A percentile compares a stretch with the other conserved stretches of the same genome.
phyloP scores from a whole-genome alignment of 1,140 invertebrate species.

The Drosophila bocki region DNA sequence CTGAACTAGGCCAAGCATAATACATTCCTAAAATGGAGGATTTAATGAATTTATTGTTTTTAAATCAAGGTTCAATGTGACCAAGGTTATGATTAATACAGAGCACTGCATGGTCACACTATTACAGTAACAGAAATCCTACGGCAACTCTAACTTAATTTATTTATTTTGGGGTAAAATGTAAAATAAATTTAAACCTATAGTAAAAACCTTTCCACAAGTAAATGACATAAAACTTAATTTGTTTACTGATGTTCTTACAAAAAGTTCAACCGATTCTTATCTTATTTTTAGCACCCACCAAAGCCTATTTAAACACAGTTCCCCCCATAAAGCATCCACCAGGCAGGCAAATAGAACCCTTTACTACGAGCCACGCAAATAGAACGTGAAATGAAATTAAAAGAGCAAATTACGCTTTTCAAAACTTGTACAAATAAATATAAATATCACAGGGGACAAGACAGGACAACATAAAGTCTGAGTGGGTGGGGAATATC shows the following conservation, averaged over 20 bases:
- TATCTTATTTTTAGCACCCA: slow-evolving; percentile 18
- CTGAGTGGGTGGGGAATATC: slow-evolving; percentile 1
- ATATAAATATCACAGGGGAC: slow-evolving; percentile 58
- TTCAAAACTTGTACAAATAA: slow-evolving; percentile 64
- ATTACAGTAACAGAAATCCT: neutral
- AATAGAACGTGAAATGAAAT: slow-evolving; percentile 75
- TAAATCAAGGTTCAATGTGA: neutral
- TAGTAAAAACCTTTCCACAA: slow-evolving; percentile 7
- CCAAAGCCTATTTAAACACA: slow-evolving; percentile 19
- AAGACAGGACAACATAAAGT: slow-evolving; percentile 12
- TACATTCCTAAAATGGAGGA: neutral
- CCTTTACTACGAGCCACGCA: slow-evolving; percentile 27
- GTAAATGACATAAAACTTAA: slow-evolving; percentile 6
- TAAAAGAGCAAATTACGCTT: slow-evolving; percentile 75
- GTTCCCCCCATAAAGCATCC: slow-evolving; percentile 23
- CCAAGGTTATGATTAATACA: neutral
- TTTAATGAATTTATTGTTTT: slow-evolving; percentile 1
- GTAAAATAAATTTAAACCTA: neutral
- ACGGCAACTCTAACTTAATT: neutral
- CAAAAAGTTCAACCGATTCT: slow-evolving; percentile 1
- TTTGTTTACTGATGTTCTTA: slow-evolving; percentile 2
- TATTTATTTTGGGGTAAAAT: neutral
- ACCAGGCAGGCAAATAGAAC: slow-evolving; percentile 12
- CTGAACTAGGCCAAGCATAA: slow-evolving; percentile 1
- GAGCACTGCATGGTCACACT: neutral